Evolutionary conservation across 2,888 invertebrate genomes (phyloP).

Genomic region (Amaurobius ferox): DNA sequence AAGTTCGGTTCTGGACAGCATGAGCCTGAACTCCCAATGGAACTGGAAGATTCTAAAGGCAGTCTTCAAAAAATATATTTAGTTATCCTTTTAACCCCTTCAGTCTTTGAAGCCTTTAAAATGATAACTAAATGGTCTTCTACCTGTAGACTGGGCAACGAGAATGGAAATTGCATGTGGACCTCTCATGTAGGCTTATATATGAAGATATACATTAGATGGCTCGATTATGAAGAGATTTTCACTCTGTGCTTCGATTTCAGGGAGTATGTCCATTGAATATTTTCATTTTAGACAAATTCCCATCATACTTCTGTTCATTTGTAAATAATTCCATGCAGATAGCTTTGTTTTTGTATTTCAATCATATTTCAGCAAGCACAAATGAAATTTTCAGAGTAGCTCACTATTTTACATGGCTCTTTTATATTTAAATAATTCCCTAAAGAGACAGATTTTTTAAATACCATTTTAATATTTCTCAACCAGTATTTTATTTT

Average conservation of each 20-base stretch:
- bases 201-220: not conserved
- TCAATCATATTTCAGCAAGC: no score
- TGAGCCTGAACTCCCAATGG: slow-evolving; percentile 38
- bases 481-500: no score
- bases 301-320: not conserved
- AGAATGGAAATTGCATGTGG: slow-evolving; percentile 18
- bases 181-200: slow-evolving; percentile 2
- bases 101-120: slow-evolving; percentile 21
- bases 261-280: slow-evolving; percentile 24
- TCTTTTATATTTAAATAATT: no score
- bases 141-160: slow-evolving; percentile 10
- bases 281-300: slow-evolving; percentile 21
- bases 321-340: slow-evolving; percentile 15
- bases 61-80: slow-evolving; percentile 34
- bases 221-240: slow-evolving; percentile 4
- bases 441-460: no score
- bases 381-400: no score
- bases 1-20: slow-evolving; percentile 28
- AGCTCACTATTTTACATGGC: not conserved
- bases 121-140: slow-evolving; percentile 40
- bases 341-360: slow-evolving; percentile 10
- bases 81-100: slow-evolving; percentile 37
- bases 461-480: no score
- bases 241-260: slow-evolving; percentile 18
- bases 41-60: slow-evolving; percentile 49